phyloP scores from a whole-genome alignment of 2,888 invertebrate species.

The Shargacucullia verbasci region DNA sequence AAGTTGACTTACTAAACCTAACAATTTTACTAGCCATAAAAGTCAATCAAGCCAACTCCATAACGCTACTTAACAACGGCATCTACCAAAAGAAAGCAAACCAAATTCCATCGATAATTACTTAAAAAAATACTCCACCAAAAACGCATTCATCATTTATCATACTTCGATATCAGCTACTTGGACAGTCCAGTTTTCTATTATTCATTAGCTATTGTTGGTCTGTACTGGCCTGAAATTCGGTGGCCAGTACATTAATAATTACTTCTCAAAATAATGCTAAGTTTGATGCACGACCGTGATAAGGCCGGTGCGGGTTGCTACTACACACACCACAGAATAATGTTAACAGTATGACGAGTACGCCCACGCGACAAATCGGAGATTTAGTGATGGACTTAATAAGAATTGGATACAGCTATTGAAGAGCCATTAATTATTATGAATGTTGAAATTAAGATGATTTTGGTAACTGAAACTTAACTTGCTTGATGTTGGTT shows the following conservation, averaged over 20 bases:
- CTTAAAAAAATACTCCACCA: slow-evolving; percentile 74
- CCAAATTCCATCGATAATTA: slow-evolving; percentile 76
- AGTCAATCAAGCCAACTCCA: slow-evolving; percentile 24
- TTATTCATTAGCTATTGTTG: slow-evolving; percentile 85
- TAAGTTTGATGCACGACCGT: slow-evolving; percentile 84
- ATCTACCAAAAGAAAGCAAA: slow-evolving; percentile 61
- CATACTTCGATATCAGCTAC: slow-evolving; percentile 81
- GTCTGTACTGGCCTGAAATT: slow-evolving; percentile 84
- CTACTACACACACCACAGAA: slow-evolving; percentile 60
- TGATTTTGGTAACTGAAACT: slow-evolving; percentile 14
- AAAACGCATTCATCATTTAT: slow-evolving; percentile 85
- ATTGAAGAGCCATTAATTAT: slow-evolving; percentile 37
- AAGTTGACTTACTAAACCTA: too few species aligned
- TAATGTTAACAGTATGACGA: slow-evolving; percentile 57
- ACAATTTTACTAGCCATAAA: slow-evolving; percentile 6
- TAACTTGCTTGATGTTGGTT: neutral
- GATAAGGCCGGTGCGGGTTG: slow-evolving; percentile 69
- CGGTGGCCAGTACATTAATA: slow-evolving; percentile 87
- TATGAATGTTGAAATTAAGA: slow-evolving; percentile 4
- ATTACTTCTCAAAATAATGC: slow-evolving; percentile 89
- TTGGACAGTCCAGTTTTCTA: slow-evolving; percentile 83
- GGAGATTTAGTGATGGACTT: slow-evolving; percentile 28
- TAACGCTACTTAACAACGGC: slow-evolving; percentile 30
- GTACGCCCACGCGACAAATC: slow-evolving; percentile 51
- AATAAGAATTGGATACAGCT: slow-evolving; percentile 32